Evolutionary conservation across 2,113 vertebrate species (phyloP), one percentile per base, ranked within the genome.

Genomic region (Gracilinanus agilis): DNA sequence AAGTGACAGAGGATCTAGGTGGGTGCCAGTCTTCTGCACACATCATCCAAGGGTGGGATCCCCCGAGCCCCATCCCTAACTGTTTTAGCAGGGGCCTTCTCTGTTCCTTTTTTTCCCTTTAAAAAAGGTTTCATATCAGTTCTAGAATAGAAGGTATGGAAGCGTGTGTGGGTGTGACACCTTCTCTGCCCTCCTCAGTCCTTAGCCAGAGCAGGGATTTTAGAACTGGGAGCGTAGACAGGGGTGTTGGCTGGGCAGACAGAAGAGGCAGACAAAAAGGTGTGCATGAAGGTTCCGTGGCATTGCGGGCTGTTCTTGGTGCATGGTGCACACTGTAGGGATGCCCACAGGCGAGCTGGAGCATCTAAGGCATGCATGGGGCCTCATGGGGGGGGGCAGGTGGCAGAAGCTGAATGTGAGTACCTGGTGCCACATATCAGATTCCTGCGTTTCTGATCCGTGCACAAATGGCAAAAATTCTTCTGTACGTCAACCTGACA

Each of bases 341-440:
- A 16, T 16, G 0, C 5, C 1, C 24, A 67, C 93, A 90, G 91
- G 91, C n/a, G 27, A 34, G 44, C 29, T 11, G 4, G 94, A 19
- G 53, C 6, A 0, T 13, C 25, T 7, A 58, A 12, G 34, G 95
- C 83, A 12, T 53, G 75, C 21, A 0, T 44, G 67, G 44, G 27
- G 67, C 90, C 90, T 94, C 96, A 94, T 94, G 94, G 94, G 92
- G 93, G n/a, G 25, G 53, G 92, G 55, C 93, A 94, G 53, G 49
- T 91, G 44, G 29, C 49, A 90, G 56, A 92, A 83, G 24, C 27
- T 89, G 94, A 88, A 54, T 34, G 24, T 54, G 90, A 49, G 53
- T 75, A 25, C 61, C 40, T 54, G 90, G 89, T 54, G 55, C 91
- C 83, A n/a, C 25, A 91, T 7, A 56, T 40, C 5, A 25, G 13